A percentile compares a stretch with the other conserved stretches of the same genome.
phyloP scores from a whole-genome alignment of 2,113 vertebrate species.

The Sitta europaea region DNA sequence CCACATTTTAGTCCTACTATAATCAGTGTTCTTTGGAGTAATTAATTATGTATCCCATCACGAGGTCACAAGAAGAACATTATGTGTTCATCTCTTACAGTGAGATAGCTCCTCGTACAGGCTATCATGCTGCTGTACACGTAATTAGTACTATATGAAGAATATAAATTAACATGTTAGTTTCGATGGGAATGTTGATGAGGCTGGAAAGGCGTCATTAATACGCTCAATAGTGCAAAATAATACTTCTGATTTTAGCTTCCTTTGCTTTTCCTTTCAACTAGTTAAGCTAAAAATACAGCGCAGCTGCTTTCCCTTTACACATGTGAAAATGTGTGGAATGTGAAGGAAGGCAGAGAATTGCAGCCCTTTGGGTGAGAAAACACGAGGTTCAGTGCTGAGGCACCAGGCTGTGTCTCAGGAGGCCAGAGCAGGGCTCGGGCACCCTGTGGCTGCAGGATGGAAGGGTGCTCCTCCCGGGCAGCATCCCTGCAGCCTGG shows the following conservation, averaged over 20 bases:
- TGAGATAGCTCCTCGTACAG: background rate
- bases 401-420: background rate
- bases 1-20: background rate
- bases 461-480: background rate
- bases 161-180: slow-evolving; percentile 53
- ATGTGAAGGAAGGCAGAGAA: background rate
- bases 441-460: background rate
- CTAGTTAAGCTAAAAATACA: slow-evolving; percentile 21
- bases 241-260: slow-evolving; percentile 39
- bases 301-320: slow-evolving; percentile 34
- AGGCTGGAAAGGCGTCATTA: slow-evolving; percentile 38
- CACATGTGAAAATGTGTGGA: slow-evolving; percentile 3
- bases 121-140: background rate
- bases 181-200: slow-evolving; percentile 47
- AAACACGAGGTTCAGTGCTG: background rate
- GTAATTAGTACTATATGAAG: slow-evolving; percentile 30
- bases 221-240: slow-evolving; percentile 26
- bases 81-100: background rate
- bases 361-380: background rate
- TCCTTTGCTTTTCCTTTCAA: slow-evolving; percentile 40
- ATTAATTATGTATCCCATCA: background rate
- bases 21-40: background rate
- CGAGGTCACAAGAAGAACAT: background rate
- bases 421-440: background rate
- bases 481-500: background rate